Conservation (phyloP, 2,113 vertebrate genomes). For the Melozone crissalis region DNA sequence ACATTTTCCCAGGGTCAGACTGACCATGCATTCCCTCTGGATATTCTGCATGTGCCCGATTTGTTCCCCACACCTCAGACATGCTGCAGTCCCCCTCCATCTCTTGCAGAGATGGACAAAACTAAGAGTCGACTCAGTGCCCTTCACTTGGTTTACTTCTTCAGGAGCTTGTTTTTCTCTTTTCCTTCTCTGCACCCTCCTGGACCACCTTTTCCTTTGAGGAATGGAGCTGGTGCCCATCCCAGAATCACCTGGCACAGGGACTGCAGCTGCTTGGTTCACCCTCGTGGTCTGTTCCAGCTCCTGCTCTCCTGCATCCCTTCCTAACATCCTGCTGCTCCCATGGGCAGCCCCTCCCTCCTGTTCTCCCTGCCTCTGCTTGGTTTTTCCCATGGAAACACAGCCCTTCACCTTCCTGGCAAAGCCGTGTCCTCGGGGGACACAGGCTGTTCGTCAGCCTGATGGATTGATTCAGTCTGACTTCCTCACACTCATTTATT, state of each 20-base stretch:
- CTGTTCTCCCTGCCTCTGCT: neutral
- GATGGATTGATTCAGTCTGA: neutral
- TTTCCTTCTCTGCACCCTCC: neutral
- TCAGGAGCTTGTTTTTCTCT: neutral
- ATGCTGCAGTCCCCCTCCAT: neutral
- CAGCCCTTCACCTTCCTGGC: neutral
- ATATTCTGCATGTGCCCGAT: neutral
- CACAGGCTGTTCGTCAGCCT: neutral
- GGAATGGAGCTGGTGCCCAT: neutral
- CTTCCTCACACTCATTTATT: neutral
- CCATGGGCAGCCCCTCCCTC: accelerated
- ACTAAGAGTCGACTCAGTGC: neutral
- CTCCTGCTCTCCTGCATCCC: neutral
- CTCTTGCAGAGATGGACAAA: neutral
- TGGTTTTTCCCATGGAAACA: neutral
- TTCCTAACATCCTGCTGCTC: neutral
- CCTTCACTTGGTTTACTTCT: neutral
- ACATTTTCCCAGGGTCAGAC: neutral
- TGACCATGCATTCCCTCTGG: neutral
- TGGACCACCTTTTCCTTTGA: neutral
- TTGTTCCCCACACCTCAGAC: neutral
- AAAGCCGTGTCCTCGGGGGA: neutral
- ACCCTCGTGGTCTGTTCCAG: neutral
- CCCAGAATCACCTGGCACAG: neutral
- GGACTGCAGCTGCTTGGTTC: neutral